Evolutionary conservation across 2,888 invertebrate genomes (phyloP).

Genomic region (Drosophila formosana): DNA sequence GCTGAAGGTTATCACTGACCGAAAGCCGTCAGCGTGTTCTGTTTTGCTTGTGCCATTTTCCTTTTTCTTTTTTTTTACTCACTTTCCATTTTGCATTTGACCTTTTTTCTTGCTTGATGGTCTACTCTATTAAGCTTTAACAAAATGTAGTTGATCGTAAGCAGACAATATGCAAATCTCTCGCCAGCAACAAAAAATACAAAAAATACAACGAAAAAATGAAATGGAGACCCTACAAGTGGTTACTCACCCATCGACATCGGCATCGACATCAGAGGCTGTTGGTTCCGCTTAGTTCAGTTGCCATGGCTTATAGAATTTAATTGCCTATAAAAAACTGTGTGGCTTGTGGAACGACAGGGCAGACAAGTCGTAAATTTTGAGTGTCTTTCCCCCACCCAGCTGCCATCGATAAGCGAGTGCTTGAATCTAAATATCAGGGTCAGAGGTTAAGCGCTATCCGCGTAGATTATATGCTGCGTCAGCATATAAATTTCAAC

Average conservation of each 20-base stretch:
- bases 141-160: constrained; percentile 30
- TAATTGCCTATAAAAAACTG: constrained; percentile 83
- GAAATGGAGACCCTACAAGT: constrained; percentile 30
- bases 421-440: constrained; percentile 62
- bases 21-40: constrained; percentile 11
- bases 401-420: constrained; percentile 57
- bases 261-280: background rate
- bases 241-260: constrained; percentile 11
- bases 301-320: constrained; percentile 79
- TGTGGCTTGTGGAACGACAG: constrained; percentile 53
- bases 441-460: constrained; percentile 64
- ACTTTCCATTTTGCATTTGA: constrained; percentile 39
- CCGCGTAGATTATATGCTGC: constrained; percentile 69
- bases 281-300: constrained; percentile 56
- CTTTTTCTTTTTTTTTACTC: constrained; percentile 5
- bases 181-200: constrained; percentile 2
- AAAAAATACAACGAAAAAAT: background rate
- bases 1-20: constrained; percentile 58
- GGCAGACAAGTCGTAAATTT: constrained; percentile 55
- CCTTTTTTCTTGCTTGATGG: constrained; percentile 31
- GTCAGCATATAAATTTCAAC: constrained; percentile 67
- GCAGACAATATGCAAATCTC: constrained; percentile 52
- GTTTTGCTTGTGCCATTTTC: constrained; percentile 4
- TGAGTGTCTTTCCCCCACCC: constrained; percentile 21
- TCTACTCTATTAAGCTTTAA: constrained; percentile 29